Base-by-base conservation (phyloP, 2,797 vertebrate species). In the Lindbergichthys nudifrons region DNA sequence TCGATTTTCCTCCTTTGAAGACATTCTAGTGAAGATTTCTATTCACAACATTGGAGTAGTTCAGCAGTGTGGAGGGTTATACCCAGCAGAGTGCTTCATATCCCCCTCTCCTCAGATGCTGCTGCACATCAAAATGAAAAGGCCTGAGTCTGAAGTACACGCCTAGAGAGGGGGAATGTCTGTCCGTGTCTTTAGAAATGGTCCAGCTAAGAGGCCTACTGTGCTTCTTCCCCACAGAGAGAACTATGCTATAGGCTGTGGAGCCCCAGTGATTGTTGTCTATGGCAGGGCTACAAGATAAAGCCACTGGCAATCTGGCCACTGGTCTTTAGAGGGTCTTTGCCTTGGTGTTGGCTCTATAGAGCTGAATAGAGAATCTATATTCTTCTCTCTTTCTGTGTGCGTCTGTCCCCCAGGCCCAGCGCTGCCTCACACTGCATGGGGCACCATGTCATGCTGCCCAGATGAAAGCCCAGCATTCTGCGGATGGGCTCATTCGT, bases 381-480 rank as follows among this genome's bases (percentile, higher is more conserved):
- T 91, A 89, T 86, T 91, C 81, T 70, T 66, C 79, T 73, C 66
- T 77, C 61, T 79, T 75, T 87, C 83, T 82, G 70, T 88, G 73
- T 47, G 82, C 57, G 57, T 69, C 70, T 75, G 82, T 90, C 88
- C 88, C 87, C 76, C 62, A 81, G 90, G 87, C 88, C 87, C 68
- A 1, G 79, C 86, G 83, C 88, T 89, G 86, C 88, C 87, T 92
- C 80, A 71, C 88, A 41, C 89, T 80, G 84, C 90, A 91, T 75
- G 92, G 91, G 90, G 88, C 76, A 73, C 81, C 87, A 26, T 91
- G 89, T 92, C 92, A 88, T 58, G 88, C 90, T 86, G 88, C 87
- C 91, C 89, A 78, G 87, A 91, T 92, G 91, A 94, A 94, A 93
- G 92, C 88, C 21, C 78, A 81, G 91, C 84, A 77, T 87, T 89